Conservation (phyloP, 2,888 invertebrate species). For the Teleogryllus oceanicus region DNA sequence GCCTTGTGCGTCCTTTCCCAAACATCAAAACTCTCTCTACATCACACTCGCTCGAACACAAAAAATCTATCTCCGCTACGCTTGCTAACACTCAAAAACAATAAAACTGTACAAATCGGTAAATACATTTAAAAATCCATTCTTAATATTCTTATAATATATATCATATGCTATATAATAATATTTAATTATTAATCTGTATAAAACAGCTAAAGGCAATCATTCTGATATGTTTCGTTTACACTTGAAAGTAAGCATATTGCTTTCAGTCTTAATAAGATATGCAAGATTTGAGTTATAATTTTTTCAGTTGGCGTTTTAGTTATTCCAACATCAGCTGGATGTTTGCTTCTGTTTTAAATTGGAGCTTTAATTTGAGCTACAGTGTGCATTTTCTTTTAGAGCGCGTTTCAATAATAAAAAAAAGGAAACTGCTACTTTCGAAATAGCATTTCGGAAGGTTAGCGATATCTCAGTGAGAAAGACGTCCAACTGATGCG, state of each 20-base stretch:
- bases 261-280: conserved; percentile 18
- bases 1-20: background rate
- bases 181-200: background rate
- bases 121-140: conserved; percentile 10
- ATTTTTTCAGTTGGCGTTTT: background rate
- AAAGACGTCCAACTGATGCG: no score
- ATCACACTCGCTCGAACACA: background rate
- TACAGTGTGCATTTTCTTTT: background rate
- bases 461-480: no score
- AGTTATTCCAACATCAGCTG: background rate
- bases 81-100: background rate
- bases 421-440: no score
- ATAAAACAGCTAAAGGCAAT: conserved; percentile 18
- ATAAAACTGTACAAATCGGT: conserved; percentile 18
- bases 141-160: conserved; percentile 3
- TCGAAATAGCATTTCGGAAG: no score
- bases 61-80: background rate
- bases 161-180: conserved; percentile 18
- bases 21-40: background rate
- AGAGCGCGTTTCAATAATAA: background rate
- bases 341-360: background rate
- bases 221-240: conserved; percentile 18
- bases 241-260: conserved; percentile 10
- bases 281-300: conserved; percentile 18
- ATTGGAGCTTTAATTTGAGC: conserved; percentile 18